Base-by-base conservation (phyloP, 2,888 invertebrate genomes). In the Melieria crassipennis region DNA sequence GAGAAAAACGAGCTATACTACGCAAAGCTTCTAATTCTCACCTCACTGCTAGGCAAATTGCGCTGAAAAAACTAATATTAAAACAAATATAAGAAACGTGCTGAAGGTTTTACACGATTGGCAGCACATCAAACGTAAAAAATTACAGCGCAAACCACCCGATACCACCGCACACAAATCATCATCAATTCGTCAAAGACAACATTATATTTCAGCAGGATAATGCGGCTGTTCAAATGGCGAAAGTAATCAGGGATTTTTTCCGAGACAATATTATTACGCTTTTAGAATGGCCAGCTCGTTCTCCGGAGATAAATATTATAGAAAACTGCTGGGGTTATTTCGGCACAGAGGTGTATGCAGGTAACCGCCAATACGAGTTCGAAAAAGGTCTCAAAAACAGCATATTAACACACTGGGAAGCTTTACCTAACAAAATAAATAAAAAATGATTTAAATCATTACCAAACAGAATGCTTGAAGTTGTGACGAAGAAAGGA, bases 141-240 rank as follows among this genome's bases (percentile, higher is more conserved):
- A 61, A 30, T 61, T 43, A 16, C 61, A 16, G 7, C 4, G 61
- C 9, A 61, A 61, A 61, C 61, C 61, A 61, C 9, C 61, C 4
- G 45, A 45, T 46, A 16, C 61, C 7, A 45, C 10, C 50, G 11
- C 7, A 50, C 50, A 50, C 7, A 50, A 7, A 50, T 50, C 50
- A 50, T 50, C 11, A 1, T 7, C 43, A 55, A 45, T 43, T 56
- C 13, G 56, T 45, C 16, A 50, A 45, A 56, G 30, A 57, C n/a
- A 13, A 0, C 16, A 64, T 47, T 7, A 64, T 64, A 64, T 64
- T 64, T 11, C 50, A 64, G 30, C 64, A 64, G 48, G 48, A 64
- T 30, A 50, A 64, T 46, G 64, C 52, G 48, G 50, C 62, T 62
- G 47, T 62, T 43, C n/a, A 30, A 16, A 50, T 52, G 46, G 50